phyloP scores from a whole-genome alignment of 2,113 vertebrate genomes.

The Nicator chloris region DNA sequence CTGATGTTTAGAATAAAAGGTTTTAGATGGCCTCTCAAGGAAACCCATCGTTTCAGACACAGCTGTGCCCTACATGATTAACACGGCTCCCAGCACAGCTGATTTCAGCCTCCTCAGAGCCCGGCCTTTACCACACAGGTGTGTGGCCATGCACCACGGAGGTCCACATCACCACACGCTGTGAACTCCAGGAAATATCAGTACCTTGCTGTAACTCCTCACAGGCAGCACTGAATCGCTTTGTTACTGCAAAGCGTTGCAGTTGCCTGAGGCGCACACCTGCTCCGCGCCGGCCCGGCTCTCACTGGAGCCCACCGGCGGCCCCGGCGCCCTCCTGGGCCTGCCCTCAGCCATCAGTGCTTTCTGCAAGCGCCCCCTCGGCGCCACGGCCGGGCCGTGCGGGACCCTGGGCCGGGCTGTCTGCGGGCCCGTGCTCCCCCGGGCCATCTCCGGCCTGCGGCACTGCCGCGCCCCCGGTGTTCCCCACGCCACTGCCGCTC shows the following conservation, averaged over 20 bases:
- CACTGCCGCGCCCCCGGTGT: rapidly evolving
- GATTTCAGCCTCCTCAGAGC: background rate
- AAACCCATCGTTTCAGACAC: background rate
- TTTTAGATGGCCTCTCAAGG: background rate
- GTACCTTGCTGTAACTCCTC: background rate
- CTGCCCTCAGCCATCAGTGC: background rate
- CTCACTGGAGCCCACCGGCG: background rate
- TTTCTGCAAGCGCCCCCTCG: too few species aligned
- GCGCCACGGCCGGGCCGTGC: rapidly evolving
- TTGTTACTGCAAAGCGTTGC: background rate
- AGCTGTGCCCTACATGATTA: background rate
- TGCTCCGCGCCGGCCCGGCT: rapidly evolving
- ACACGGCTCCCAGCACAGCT: background rate
- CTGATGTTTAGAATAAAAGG: background rate
- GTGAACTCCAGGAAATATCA: background rate
- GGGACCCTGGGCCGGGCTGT: background rate
- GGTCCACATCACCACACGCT: rapidly evolving
- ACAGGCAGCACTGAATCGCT: background rate
- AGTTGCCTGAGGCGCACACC: background rate
- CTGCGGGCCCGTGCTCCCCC: rapidly evolving
- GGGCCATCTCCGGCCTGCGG: background rate
- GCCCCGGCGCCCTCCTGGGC: background rate
- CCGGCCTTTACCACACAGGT: background rate
- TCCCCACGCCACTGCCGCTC: rapidly evolving
- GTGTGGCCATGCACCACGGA: rapidly evolving